Evolutionary conservation across 1,140 invertebrate genomes (phyloP).

Genomic region (Lepidurus packardi): DNA sequence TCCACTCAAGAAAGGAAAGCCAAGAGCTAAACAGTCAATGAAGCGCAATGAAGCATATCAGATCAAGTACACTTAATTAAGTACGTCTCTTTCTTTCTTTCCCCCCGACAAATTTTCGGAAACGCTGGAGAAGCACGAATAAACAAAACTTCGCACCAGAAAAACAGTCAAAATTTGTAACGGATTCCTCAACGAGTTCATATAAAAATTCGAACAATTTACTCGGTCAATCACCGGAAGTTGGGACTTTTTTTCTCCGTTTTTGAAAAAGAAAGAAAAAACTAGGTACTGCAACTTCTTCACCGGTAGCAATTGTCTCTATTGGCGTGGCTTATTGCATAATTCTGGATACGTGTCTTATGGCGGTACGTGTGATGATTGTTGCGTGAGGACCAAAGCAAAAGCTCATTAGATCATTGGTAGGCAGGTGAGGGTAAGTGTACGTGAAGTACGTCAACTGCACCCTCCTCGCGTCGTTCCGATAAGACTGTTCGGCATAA

Average conservation of each 20-base stretch:
- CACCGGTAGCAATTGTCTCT: neutral
- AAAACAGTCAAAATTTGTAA: neutral
- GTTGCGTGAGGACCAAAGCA: neutral
- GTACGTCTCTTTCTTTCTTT: neutral
- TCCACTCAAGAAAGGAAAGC: neutral
- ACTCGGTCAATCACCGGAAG: neutral
- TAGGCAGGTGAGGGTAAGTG: conserved; percentile 12
- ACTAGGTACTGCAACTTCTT: neutral
- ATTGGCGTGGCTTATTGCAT: neutral
- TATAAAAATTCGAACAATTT: neutral
- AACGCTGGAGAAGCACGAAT: neutral
- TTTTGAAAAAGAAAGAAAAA: neutral
- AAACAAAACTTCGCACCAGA: neutral
- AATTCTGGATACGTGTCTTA: neutral
- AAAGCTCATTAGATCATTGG: conserved; percentile 19
- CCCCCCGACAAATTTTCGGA: neutral
- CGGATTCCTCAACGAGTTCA: neutral
- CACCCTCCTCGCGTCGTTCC: neutral
- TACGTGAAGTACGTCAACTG: conserved; percentile 15
- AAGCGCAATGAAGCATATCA: neutral
- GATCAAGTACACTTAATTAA: conserved; percentile 19
- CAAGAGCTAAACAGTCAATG: conserved; percentile 5
- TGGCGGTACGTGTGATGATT: neutral
- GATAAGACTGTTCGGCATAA: conserved; percentile 12
- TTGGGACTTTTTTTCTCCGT: neutral